Conservation (phyloP, 2,888 invertebrate species). For the Drosophila eohydei region DNA sequence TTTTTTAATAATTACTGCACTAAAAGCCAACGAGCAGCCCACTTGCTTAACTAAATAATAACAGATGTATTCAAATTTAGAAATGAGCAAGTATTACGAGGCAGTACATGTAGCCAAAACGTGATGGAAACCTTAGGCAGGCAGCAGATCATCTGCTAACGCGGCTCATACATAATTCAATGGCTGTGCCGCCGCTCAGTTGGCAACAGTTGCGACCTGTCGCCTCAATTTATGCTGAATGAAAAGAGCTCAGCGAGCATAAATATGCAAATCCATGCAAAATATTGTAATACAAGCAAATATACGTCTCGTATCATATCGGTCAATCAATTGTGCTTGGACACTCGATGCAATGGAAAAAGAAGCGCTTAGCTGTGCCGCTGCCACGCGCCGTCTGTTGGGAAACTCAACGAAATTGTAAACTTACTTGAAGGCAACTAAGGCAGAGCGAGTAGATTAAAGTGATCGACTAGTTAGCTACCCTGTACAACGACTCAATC, state of each 20-base stretch:
- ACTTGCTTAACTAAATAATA: conserved; percentile 10
- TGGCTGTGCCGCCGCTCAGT: conserved; percentile 10
- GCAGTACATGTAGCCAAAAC: conserved; percentile 7
- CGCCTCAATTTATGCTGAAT: conserved; percentile 48
- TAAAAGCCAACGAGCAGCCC: neutral
- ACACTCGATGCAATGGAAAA: conserved; percentile 12
- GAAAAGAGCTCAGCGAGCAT: conserved; percentile 22
- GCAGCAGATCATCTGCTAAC: conserved; percentile 12
- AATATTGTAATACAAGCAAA: conserved; percentile 41
- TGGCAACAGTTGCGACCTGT: conserved; percentile 42
- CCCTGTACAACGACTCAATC: neutral
- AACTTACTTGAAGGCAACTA: conserved; percentile 33
- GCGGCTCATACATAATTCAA: conserved; percentile 55
- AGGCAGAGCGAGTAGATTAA: neutral
- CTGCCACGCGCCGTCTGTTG: conserved; percentile 64
- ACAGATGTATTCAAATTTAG: conserved; percentile 23
- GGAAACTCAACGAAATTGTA: conserved; percentile 35
- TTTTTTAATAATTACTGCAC: conserved; percentile 6
- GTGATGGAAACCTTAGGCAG: conserved; percentile 14
- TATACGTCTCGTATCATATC: conserved; percentile 2
- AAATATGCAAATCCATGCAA: conserved; percentile 22
- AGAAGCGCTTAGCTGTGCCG: conserved; percentile 33
- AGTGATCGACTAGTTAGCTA: neutral
- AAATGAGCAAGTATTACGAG: conserved; percentile 4
- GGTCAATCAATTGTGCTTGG: conserved; percentile 22